Base-by-base conservation (phyloP, 2,888 invertebrate genomes). In the Drosophila conformis region DNA sequence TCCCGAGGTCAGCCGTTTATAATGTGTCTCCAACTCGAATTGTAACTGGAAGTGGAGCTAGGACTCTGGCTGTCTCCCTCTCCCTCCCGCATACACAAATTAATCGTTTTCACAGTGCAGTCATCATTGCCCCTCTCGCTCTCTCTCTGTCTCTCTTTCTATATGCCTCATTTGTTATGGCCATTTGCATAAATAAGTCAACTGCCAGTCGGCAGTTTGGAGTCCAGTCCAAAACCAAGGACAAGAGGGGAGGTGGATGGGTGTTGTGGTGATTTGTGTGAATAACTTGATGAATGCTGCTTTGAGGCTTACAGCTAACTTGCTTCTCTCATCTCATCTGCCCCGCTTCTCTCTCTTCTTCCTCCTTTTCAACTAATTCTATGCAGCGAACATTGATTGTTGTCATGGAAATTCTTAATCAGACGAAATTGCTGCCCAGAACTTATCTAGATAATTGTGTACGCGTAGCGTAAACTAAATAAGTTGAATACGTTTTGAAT, bases 101-200 rank as follows among this genome's bases (percentile, higher is more conserved):
- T 85, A 88, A 85, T 85, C 88, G 88, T 80, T 85, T 88, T 83
- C 83, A 85, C 84, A 83, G 79, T 88, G 88, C 70, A 83, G 79
- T 81, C 67, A 63, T 59, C 64, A 67, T 76, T 75, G 68, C 33
- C 54, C 13, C 59, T n/a, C 1, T 66, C 21, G 21, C 18, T 11
- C 25, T 25, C 40, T 27, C 21, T 40, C 51, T 36, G 21, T 11
- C 27, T 52, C 33, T 68, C 67, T 66, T 64, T 67, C 70, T 83
- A 67, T 83, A 73, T 83, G 85, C 74, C 87, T 89, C 89, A 87
- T 89, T 87, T 87, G 87, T 84, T 87, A 89, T 87, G 82, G 87
- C 79, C 89, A 89, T 89, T 89, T 87, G 89, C 86, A 89, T 89
- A 89, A 87, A 89, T 89, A 87, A 89, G 86, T 89, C 89, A 87